Conservation (phyloP, 2,888 invertebrate genomes). For the Corythucha ciliata region DNA sequence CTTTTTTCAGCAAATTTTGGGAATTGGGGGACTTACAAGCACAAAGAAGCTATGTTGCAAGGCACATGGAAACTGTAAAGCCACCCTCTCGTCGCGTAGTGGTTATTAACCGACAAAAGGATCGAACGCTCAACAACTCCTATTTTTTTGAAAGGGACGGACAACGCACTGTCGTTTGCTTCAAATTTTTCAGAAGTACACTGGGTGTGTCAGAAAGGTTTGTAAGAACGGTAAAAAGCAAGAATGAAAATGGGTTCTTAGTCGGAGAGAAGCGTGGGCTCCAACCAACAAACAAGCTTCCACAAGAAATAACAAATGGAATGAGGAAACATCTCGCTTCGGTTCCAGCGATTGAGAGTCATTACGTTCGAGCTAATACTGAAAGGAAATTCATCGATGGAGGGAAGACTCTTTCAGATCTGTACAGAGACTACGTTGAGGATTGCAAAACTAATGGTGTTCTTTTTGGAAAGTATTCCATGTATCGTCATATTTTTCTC, state of each 20-base stretch:
- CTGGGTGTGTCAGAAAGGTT: too few relatives aligned
- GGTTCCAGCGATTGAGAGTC: not conserved
- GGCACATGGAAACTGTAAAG: too few relatives aligned
- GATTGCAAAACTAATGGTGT: not conserved
- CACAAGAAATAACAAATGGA: not conserved
- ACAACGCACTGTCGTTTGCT: too few relatives aligned
- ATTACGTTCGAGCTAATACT: not conserved
- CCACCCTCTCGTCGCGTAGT: too few relatives aligned
- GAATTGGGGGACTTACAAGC: too few relatives aligned
- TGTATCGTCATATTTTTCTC: not conserved
- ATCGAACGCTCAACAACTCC: too few relatives aligned
- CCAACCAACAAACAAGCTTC: not conserved
- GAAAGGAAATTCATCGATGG: constrained; percentile 3
- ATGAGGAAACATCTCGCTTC: not conserved
- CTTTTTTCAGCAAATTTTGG: too few relatives aligned
- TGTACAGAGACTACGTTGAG: constrained; percentile 1
- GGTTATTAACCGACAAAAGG: too few relatives aligned
- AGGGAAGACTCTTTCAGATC: not conserved
- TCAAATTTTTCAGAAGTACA: too few relatives aligned
- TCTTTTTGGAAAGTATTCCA: not conserved
- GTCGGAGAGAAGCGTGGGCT: not conserved
- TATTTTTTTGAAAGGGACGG: too few relatives aligned
- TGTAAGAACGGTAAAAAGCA: not conserved
- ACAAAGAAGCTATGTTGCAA: too few relatives aligned
- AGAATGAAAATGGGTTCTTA: not conserved